Base-by-base conservation (phyloP, 2,888 invertebrate genomes). In the Ectemnius lituratus region DNA sequence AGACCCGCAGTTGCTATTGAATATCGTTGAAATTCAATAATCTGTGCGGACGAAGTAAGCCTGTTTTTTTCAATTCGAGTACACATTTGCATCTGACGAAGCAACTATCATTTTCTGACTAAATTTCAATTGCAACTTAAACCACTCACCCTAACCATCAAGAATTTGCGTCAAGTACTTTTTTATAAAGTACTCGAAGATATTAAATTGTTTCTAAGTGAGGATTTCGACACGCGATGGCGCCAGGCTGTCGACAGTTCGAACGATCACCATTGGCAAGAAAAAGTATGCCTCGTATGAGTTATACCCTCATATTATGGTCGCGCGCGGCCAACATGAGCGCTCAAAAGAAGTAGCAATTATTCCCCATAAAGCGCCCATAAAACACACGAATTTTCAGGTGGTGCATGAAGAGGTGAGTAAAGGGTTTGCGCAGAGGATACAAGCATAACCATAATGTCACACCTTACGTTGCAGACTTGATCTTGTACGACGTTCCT, bases 401-500 rank as follows among this genome's bases (percentile, higher is more conserved):
- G 6, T 18, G 23, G 14, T 37, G 2, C 37, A 14, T 11, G 4
- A 27, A n/a, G 28, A 23, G 23, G 23, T 23, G 23, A 23, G 23
- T 3, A 23, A 23, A 23, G 16, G 14, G 11, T 4, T 16, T 58
- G 16, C n/a, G 52, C 52, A 14, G 16, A 52, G n/a, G 52, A 52
- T 16, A 5, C 52, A 52, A 52, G 52, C 16, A 16, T 14, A 52
- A 1, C 16, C 52, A 16, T 37, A 37, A 16, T 11, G 14, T 52
- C 52, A 52, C 52, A 52, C 52, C 52, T 52, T 16, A 13, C 52
- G 5, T 13, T 52, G 52, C 16, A 6, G 52, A 16, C 14, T 23
- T 52, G n/a, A 14, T 52, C 52, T 16, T 52, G 4, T 6, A 13
- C 14, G 49, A 70, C 60, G 73, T 76, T 75, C 77, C 72, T 78